Conservation (phyloP, 2,113 vertebrate species). For the Psephotus haematonotus region DNA sequence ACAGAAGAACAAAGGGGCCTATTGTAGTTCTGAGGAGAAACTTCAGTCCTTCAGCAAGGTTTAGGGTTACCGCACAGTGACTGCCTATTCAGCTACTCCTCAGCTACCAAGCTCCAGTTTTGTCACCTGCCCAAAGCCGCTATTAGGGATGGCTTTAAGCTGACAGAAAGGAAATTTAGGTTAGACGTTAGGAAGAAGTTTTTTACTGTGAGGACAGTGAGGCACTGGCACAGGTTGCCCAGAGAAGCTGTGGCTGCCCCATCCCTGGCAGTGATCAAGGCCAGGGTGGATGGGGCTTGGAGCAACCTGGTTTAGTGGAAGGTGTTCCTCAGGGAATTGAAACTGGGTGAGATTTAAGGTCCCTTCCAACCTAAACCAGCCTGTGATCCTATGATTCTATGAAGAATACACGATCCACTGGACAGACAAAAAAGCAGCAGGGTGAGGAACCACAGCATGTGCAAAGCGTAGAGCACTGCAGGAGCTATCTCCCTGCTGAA, state of each 20-base stretch:
- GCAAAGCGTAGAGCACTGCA: rapidly evolving
- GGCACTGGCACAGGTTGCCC: background rate
- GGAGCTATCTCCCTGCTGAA: background rate
- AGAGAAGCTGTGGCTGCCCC: background rate
- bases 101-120: background rate
- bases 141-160: background rate
- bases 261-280: background rate
- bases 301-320: background rate
- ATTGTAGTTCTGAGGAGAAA: background rate
- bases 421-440: background rate
- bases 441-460: background rate
- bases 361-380: background rate
- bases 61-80: background rate
- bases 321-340: background rate
- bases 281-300: background rate
- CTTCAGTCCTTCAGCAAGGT: background rate
- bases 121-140: background rate
- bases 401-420: background rate
- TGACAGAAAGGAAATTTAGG: background rate
- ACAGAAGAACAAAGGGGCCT: background rate
- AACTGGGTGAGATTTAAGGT: background rate
- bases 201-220: background rate
- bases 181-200: background rate
- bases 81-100: background rate
- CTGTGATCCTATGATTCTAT: background rate